These are phyloP conservation scores for Aphis gossypii DNA, from an alignment of 1,140 invertebrate genomes.

Conservation along the genomic window DNA sequence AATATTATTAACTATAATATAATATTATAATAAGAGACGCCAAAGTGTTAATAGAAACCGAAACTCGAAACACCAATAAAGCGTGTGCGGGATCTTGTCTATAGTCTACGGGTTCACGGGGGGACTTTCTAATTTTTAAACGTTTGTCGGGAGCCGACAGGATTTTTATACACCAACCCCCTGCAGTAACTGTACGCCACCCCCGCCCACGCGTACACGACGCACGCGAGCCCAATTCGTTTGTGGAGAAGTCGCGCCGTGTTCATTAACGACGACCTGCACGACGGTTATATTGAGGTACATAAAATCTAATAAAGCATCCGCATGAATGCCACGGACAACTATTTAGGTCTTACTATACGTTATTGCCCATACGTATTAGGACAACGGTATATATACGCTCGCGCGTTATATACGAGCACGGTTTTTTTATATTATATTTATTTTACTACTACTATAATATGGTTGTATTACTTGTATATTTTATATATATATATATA, in stretches of 20 bases:
- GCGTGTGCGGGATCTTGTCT: neutral
- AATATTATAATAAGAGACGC: neutral
- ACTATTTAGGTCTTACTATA: neutral
- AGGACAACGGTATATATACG: neutral
- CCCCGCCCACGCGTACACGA: no score
- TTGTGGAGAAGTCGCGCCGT: no score
- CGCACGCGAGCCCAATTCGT: neutral
- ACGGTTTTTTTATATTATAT: neutral
- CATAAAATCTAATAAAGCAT: neutral
- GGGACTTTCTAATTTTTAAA: neutral
- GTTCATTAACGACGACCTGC: neutral
- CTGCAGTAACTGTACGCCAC: neutral
- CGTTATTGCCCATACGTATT: neutral
- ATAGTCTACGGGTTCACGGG: neutral
- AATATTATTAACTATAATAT: neutral
- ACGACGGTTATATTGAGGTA: neutral
- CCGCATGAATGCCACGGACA: neutral
- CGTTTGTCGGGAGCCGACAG: neutral
- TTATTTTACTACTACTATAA: neutral
- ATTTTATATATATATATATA: neutral
- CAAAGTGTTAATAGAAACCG: neutral
- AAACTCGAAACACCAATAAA: neutral
- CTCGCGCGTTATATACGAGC: neutral
- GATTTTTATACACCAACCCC: neutral
- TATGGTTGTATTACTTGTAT: neutral